Conservation (phyloP, 2,113 vertebrate genomes). For the Rousettus leschenaultii region DNA sequence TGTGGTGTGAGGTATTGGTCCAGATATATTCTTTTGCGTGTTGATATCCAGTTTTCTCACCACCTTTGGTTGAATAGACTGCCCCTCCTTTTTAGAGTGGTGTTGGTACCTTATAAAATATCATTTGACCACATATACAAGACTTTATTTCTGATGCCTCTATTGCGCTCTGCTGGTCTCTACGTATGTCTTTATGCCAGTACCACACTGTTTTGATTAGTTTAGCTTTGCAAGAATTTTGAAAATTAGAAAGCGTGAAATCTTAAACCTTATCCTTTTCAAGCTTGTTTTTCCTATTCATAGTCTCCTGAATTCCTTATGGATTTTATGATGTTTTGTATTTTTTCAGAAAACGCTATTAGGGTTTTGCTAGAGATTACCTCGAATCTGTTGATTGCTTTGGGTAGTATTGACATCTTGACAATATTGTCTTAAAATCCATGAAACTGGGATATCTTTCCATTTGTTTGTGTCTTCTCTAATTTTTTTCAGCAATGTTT, state of each 20-base stretch:
- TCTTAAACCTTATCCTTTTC: neutral
- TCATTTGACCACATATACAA: neutral
- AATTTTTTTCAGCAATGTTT: neutral
- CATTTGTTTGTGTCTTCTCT: neutral
- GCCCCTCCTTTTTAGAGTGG: neutral
- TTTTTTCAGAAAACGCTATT: neutral
- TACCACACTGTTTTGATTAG: neutral
- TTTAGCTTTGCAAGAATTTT: neutral
- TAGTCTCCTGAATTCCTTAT: neutral
- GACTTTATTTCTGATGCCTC: neutral
- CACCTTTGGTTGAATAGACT: neutral
- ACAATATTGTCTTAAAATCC: neutral
- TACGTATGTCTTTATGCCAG: neutral
- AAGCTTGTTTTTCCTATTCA: neutral
- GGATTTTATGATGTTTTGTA: neutral
- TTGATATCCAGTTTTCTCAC: neutral
- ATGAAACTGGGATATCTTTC: neutral
- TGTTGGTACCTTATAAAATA: neutral
- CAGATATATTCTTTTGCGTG: neutral
- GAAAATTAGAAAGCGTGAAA: neutral
- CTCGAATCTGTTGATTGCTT: neutral
- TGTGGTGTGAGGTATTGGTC: neutral
- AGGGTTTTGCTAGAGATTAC: neutral
- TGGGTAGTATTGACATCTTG: neutral
- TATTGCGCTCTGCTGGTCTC: neutral